Percentiles rank a stretch among this genome's conserved stretches.
Evolutionary conservation across 2,888 invertebrate species (phyloP).

Genomic region (Zhengitettix transpicula): DNA sequence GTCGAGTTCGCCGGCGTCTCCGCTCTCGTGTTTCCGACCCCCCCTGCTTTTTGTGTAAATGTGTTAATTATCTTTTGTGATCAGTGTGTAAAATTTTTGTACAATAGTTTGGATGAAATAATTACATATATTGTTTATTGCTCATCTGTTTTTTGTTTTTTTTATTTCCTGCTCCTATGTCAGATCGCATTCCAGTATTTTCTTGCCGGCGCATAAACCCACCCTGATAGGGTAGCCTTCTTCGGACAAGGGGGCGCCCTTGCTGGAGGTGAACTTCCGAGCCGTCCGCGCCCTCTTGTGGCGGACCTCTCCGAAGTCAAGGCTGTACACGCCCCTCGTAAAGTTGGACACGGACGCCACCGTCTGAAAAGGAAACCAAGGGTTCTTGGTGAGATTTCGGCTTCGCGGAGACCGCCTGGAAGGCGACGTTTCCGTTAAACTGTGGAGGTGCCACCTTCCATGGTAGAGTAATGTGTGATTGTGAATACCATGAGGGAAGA

Average conservation of each 20-base stretch:
- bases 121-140: slow-evolving; percentile 31
- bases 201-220: slow-evolving; percentile 36
- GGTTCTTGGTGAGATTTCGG: too few species aligned
- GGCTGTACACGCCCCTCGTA: slow-evolving; percentile 34
- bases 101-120: slow-evolving; percentile 41
- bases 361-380: background rate
- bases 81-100: slow-evolving; percentile 32
- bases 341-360: background rate
- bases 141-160: slow-evolving; percentile 3
- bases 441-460: too few species aligned
- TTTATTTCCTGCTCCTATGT: background rate
- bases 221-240: slow-evolving; percentile 28
- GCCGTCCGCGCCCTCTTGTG: background rate
- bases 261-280: background rate
- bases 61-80: slow-evolving; percentile 25
- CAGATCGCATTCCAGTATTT: slow-evolving; percentile 37
- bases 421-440: too few species aligned
- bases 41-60: background rate
- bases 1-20: too few species aligned
- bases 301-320: slow-evolving; percentile 34
- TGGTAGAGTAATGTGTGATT: too few species aligned
- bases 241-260: background rate
- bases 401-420: too few species aligned
- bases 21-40: too few species aligned
- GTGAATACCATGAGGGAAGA: slow-evolving; percentile 35